Evolutionary conservation across 2,797 vertebrate species (phyloP), one percentile per base, ranked within the genome.

Genomic region (Clarias laeviceps): DNA sequence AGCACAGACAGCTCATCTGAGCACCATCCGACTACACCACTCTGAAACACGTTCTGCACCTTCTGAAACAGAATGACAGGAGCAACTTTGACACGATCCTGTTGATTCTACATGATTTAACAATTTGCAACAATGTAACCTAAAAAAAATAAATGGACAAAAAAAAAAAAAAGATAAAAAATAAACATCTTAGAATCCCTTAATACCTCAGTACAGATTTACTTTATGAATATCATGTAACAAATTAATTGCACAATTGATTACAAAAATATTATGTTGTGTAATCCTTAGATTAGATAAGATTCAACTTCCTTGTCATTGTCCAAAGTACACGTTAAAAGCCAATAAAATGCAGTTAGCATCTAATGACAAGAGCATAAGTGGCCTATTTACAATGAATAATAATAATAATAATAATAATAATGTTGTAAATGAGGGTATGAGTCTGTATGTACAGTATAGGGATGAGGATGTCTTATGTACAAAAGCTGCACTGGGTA

Each of bases 1-100:
- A 70, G 62, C 64, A 61, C 68, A 57, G 59, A 85, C 45, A 89
- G 84, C 59, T 86, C 34, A 54, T 83, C 80, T 56, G 40, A 80
- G 84, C 65, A 76, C 81, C 14, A 54, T 18, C 45, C 27, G 17
- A 74, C 78, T 57, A 27, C 65, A 82, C 65, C 22, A 24, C 32
- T 34, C n/a, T 5, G 62, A 82, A 45, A 45, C 45, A 40, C 40
- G 8, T 40, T 5, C 40, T 40, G 7, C 40, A 6, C 37, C 37
- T 40, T 40, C 62, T 64, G 62, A 45, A 77, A 86, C 45, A 40
- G 29, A 61, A 11, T 12, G 70, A 78, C 80, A 68, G n/a, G 54
- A 65, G 27, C 64, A 54, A 78, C 64, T 7, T 34, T 69, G 54
- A 80, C 77, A 72, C 18, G 5, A 34, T 64, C 29, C 73, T 65